Evolutionary conservation across 2,113 vertebrate species (phyloP), one percentile per base, ranked within the genome.

Genomic region (Ellobius talpinus): DNA sequence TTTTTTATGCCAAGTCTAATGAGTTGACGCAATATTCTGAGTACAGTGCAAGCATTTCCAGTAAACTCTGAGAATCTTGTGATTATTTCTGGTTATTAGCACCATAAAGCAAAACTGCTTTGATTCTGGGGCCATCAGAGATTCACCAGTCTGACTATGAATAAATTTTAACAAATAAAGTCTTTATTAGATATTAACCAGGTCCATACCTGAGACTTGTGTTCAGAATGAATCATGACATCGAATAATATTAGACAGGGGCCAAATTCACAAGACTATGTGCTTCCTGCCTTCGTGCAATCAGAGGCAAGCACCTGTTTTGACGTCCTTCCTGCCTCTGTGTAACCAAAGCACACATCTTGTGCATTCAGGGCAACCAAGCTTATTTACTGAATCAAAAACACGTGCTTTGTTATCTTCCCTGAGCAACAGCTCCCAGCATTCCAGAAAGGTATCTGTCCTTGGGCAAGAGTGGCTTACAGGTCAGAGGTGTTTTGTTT

Each of bases 31-130:
- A 70, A 93, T 89, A 87, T 66, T 97, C 93, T 97, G 42, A 93
- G 92, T 90, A 97, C 97, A 97, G 66, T 92, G 72, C 68, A 98
- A 98, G 96, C 96, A 93, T 66, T 96, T 84, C 85, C 96, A 97
- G 96, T 92, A 92, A 98, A 97, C 89, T 85, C 90, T 90, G 68
- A 96, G 90, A 98, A 87, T 47, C 86, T 85, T 74, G 33, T 42
- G 90, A 68, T 96, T 45, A 13, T 96, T 97, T 96, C 45, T 95
- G 93, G 17, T 90, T 66, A 96, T 98, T 97, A 90, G 73, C 45
- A 96, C 93, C 94, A 76, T 87, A 97, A 97, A 91, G 88, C 12
- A 96, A 97, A 97, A 98, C 98, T 95, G 97, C 52, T 58, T 4
- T 84, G 95, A 7, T 24, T 47, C 74, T 76, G 11, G 42, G 42